Conservation (phyloP, 2,797 vertebrate genomes). For the Gorsachius magnificus region DNA sequence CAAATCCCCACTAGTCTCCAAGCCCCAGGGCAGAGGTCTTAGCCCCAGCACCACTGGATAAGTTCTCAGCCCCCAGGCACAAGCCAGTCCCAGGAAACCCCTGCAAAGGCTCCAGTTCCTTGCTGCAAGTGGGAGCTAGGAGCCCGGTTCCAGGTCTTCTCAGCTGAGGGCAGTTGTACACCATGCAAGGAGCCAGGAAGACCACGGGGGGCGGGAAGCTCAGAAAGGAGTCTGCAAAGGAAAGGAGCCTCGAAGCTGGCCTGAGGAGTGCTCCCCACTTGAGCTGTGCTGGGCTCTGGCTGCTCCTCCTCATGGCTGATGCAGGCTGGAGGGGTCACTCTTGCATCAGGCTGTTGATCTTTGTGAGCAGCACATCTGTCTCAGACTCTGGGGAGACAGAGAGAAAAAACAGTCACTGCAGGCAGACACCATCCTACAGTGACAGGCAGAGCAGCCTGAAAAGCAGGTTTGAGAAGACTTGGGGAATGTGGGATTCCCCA, state of each 20-base stretch:
- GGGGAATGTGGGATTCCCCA: background rate
- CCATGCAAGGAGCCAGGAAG: background rate
- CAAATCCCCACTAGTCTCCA: background rate
- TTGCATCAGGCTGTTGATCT: slow-evolving; percentile 68
- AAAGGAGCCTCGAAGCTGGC: background rate
- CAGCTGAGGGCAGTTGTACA: slow-evolving; percentile 10
- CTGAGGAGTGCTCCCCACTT: background rate
- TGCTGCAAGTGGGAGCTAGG: background rate
- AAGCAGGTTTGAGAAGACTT: background rate
- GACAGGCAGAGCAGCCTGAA: background rate
- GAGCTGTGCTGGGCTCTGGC: background rate
- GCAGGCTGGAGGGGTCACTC: slow-evolving; percentile 5
- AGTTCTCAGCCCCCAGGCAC: background rate
- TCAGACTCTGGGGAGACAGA: slow-evolving; percentile 31
- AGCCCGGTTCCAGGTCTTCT: background rate
- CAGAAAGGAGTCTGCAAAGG: background rate
- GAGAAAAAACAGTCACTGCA: background rate
- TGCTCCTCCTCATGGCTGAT: background rate
- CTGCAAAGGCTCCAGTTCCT: background rate
- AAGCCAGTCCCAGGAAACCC: background rate
- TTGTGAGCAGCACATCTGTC: slow-evolving; percentile 57
- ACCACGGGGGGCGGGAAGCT: background rate
- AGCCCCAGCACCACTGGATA: background rate
- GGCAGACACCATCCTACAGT: background rate
- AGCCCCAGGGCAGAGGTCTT: background rate